Percentiles rank a stretch among this genome's conserved stretches.
These are phyloP conservation scores for Chrysodeixis includens DNA, from an alignment of 2,888 invertebrate species.

Conservation along the genomic window DNA sequence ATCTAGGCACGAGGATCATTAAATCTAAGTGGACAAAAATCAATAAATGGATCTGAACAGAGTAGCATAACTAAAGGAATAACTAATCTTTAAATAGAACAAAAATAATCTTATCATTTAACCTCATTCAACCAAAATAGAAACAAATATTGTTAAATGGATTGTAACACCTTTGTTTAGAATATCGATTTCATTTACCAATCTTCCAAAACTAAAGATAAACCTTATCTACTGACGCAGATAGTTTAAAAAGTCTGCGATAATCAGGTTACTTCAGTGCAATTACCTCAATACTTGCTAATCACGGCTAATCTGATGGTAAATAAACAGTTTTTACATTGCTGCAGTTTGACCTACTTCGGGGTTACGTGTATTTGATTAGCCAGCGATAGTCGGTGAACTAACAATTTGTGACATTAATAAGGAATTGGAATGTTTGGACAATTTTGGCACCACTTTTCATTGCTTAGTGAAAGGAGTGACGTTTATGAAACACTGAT, in stretches of 20 bases:
- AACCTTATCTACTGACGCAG: slow-evolving; percentile 23
- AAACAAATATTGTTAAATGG: too few species aligned
- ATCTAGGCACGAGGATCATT: too few species aligned
- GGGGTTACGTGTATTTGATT: background rate
- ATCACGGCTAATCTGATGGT: slow-evolving; percentile 33
- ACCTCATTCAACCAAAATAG: too few species aligned
- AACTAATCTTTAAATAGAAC: too few species aligned
- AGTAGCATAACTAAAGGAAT: too few species aligned
- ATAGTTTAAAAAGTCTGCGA: slow-evolving; percentile 20
- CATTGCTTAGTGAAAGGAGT: too few species aligned
- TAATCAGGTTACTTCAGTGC: slow-evolving; percentile 47
- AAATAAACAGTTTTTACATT: slow-evolving; percentile 23
- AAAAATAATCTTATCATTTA: too few species aligned
- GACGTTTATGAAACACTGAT: too few species aligned
- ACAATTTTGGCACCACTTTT: background rate
- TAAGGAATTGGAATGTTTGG: background rate
- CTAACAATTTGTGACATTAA: background rate
- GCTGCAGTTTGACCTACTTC: slow-evolving; percentile 25
- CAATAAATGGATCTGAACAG: too few species aligned
- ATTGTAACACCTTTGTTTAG: background rate
- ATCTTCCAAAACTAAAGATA: slow-evolving; percentile 11
- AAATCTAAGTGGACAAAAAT: too few species aligned
- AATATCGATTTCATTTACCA: background rate
- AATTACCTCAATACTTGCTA: slow-evolving; percentile 38
- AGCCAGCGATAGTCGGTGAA: background rate